Percentiles rank a stretch among this genome's conserved stretches.
phyloP scores from a whole-genome alignment of 2,113 vertebrate species.

The Scalopus aquaticus region DNA sequence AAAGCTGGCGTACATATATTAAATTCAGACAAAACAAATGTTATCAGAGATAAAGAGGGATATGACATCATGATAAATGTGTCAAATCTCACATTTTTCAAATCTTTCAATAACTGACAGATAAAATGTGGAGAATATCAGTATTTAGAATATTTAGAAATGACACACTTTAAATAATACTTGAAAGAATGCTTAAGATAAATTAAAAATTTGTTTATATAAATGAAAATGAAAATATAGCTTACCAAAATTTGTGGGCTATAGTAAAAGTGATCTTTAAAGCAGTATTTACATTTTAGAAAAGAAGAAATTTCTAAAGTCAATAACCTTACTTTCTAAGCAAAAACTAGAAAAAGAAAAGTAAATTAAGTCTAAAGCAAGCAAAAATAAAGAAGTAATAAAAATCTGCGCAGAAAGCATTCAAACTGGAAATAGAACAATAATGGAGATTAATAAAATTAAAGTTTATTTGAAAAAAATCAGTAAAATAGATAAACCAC shows the following conservation, averaged over 20 bases:
- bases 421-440: not conserved
- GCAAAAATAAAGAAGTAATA: not conserved
- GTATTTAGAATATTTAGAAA: not conserved
- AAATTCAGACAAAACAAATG: not conserved
- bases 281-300: not conserved
- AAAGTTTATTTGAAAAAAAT: not conserved
- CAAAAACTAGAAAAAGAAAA: too few species aligned
- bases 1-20: not conserved
- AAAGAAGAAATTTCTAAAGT: not conserved
- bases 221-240: not conserved
- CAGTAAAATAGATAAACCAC: not conserved
- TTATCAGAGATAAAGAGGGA: not conserved
- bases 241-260: not conserved
- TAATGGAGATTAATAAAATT: not conserved
- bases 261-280: not conserved
- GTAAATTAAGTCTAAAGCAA: not conserved
- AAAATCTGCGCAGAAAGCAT: not conserved
- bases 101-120: too few species aligned
- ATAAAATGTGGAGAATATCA: too few species aligned
- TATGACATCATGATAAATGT: not conserved
- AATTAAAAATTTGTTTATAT: not conserved
- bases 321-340: not conserved
- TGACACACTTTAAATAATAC: not conserved
- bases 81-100: too few species aligned
- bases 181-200: not conserved